Evolutionary conservation across 2,888 invertebrate genomes (phyloP), one percentile per base, ranked within the genome.

Genomic region (Microctonus aethiopoides): DNA sequence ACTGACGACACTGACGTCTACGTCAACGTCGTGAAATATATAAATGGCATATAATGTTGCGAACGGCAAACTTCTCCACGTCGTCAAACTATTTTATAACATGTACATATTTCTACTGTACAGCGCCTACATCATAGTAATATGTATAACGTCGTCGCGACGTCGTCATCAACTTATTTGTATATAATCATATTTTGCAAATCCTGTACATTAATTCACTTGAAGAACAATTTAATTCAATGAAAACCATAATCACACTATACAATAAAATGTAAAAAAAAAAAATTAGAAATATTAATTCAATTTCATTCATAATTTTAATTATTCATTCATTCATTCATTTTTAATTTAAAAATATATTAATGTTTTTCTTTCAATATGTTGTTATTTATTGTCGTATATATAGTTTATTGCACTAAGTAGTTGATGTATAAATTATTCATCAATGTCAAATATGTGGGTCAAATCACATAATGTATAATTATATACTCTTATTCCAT

Each of bases 401-500:
- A 54, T 24, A 24, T 54, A 22, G 16, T 22, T 24, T 54, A 11
- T 54, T 26, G 4, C 22, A 22, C 24, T 24, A 24, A 16, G 24
- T 22, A 32, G 16, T 34, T 16, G 34, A 6, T 22, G 16, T 20
- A 59, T 59, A 59, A 32, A 36, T 59, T 34, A 32, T 62, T 62
- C 51, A 29, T 62, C 62, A 51, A 62, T 62, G 62, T 46, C 62
- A 62, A 41, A 62, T 62, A 62, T 46, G 46, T 62, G 46, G 41
- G 62, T 62, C 39, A 51, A 62, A 57, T 57, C 34, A 57, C 16
- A 16, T 57, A 22, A 20, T 10, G n/a, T n/a, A n/a, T n/a, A n/a
- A n/a, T 16, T 13, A 7, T 6, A 10, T 46, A 46, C 46, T 46
- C 16, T 46, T 46, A 57, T 57, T 32, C 16, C 57, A 57, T 29